Percentiles rank a stretch among this genome's conserved stretches.
phyloP scores from a whole-genome alignment of 2,113 vertebrate genomes.

The Petroica traversi region DNA sequence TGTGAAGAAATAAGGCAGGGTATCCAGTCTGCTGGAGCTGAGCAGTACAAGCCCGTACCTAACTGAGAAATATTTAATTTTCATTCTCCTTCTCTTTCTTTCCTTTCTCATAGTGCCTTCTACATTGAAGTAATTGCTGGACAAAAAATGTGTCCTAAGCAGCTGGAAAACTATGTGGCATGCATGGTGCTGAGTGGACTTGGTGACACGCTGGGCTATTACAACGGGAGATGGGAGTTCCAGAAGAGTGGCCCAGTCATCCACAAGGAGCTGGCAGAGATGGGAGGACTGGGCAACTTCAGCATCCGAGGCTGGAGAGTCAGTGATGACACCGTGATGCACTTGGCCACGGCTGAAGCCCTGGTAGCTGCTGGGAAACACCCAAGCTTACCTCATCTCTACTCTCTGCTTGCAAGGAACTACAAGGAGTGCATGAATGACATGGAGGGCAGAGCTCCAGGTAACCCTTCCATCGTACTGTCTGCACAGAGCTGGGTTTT shows the following conservation, averaged over 20 bases:
- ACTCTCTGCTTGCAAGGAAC: slow-evolving; percentile 73
- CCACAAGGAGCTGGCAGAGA: slow-evolving; percentile 69
- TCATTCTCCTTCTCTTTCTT: neutral
- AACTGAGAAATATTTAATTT: neutral
- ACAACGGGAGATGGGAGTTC: slow-evolving; percentile 78
- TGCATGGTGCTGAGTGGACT: slow-evolving; percentile 78
- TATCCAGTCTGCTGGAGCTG: neutral
- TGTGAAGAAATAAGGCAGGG: neutral
- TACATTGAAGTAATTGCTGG: neutral
- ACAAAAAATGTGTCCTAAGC: neutral
- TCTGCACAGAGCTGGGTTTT: neutral
- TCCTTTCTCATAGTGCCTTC: neutral
- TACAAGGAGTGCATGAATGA: slow-evolving; percentile 82
- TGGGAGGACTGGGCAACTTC: slow-evolving; percentile 74
- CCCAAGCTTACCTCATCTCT: slow-evolving; percentile 35
- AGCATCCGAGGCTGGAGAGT: slow-evolving; percentile 68
- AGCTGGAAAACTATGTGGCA: slow-evolving; percentile 74
- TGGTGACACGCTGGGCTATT: slow-evolving; percentile 79
- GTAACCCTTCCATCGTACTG: slow-evolving; percentile 32
- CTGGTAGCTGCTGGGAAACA: slow-evolving; percentile 62
- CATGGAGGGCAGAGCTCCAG: slow-evolving; percentile 80
- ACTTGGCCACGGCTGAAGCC: slow-evolving; percentile 83
- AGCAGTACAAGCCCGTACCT: neutral
- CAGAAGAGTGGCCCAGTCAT: slow-evolving; percentile 62
- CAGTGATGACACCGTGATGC: slow-evolving; percentile 86